Evolutionary conservation across 2,113 vertebrate genomes (phyloP).

Genomic region (Ammospiza caudacuta): DNA sequence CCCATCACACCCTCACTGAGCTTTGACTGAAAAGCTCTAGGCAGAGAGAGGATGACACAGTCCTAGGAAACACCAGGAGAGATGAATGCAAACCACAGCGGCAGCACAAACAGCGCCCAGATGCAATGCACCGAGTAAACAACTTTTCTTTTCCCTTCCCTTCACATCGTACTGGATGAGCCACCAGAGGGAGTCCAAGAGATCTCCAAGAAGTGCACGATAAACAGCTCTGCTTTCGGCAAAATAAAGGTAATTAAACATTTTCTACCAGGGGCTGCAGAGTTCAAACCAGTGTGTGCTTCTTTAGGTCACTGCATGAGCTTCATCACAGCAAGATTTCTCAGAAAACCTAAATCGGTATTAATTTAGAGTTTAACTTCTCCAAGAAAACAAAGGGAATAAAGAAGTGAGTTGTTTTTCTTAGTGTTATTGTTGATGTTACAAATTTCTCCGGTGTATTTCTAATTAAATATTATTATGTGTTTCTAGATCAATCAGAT

Average conservation of each 20-base stretch:
- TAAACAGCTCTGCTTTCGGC: constrained; percentile 9
- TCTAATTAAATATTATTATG: not conserved
- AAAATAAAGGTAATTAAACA: constrained; percentile 48
- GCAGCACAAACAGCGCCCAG: not conserved
- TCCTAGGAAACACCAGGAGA: not conserved
- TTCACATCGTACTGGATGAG: not conserved
- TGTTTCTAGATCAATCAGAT: not conserved
- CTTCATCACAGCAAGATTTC: not conserved
- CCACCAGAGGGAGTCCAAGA: constrained; percentile 69
- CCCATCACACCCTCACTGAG: not conserved
- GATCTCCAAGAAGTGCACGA: not conserved
- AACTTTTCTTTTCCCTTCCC: not conserved
- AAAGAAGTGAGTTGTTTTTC: not conserved
- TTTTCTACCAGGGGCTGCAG: not conserved
- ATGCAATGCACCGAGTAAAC: not conserved
- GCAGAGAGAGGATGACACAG: not conserved
- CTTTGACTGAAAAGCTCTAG: not conserved
- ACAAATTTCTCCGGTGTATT: not conserved
- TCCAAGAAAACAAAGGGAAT: constrained; percentile 11
- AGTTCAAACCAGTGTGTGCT: not conserved
- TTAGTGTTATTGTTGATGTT: not conserved
- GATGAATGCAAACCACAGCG: not conserved
- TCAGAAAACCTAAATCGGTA: not conserved
- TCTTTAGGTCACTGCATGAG: not conserved
- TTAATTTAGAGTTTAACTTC: constrained; percentile 27